Base-by-base conservation (phyloP, 2,113 vertebrate species). In the Panthera tigris region DNA sequence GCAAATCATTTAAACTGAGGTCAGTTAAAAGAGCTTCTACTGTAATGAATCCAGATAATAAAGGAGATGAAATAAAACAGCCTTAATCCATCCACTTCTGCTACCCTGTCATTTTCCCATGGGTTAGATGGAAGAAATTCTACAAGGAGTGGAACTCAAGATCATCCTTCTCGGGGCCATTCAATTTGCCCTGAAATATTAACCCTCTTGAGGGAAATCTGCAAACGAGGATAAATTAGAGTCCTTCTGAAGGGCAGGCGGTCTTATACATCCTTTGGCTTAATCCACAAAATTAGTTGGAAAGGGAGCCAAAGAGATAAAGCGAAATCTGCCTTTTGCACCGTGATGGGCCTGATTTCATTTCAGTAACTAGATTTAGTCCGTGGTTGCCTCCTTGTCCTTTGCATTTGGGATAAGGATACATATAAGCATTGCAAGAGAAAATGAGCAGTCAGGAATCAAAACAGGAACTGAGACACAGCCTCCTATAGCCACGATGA, bases 171-270 rank as follows among this genome's bases (percentile, higher is more conserved):
- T 82, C 94, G 48, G 68, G 90, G 79, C 84, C 97, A 84, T 78
- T 94, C 73, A 41, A 25, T 84, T 87, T 50, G 7, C 80, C 89
- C 83, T 94, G 97, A 97, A 97, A 96, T 97, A 97, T 86, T 80
- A 96, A 73, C 73, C 27, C 92, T 89, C 94, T 93, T 79, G 90
- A 96, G 94, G 65, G 50, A 96, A 94, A 89, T 90, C 48, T 96
- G 83, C 79, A 96, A 87, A 69, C 63, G 78, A 94, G 76, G 45
- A 94, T 89, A 89, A 87, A 90, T 79, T 83, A 76, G 82, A 85
- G 89, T 71, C n/a, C 90, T 94, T 80, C 36, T 12, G 50, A 94
- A 95, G 55, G 94, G 50, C 63, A 94, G 36, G 23, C 4, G 79
- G 50, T 78, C 69, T n/a, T 91, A 50, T 14, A 79, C 10, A 78